These are phyloP conservation scores for Aldrovandia affinis DNA, from an alignment of 2,797 vertebrate species.

Conservation along the genomic window DNA sequence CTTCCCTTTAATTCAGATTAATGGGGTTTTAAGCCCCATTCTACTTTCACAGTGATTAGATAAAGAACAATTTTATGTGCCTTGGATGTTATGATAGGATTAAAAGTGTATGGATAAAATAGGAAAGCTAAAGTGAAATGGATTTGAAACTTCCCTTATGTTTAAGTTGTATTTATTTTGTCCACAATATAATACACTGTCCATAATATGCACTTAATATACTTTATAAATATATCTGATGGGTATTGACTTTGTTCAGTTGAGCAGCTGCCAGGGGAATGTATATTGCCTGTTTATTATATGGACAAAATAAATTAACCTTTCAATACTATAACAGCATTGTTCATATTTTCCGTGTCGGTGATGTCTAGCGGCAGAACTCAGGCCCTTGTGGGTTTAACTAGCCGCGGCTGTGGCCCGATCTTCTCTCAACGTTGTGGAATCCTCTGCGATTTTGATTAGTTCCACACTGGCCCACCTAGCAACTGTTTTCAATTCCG, in stretches of 20 bases:
- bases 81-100: not conserved
- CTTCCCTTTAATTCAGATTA: slow-evolving; percentile 4
- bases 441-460: not conserved
- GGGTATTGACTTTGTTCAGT: not conserved
- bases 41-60: slow-evolving; percentile 9
- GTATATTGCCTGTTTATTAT: not conserved
- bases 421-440: slow-evolving; percentile 2
- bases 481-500: slow-evolving; percentile 20
- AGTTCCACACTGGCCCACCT: slow-evolving; percentile 22
- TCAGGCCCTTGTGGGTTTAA: not conserved
- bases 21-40: not conserved
- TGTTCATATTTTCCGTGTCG: not conserved
- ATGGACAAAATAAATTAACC: not conserved
- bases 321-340: not conserved
- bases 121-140: not conserved
- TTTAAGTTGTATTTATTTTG: not conserved
- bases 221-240: slow-evolving; percentile 5
- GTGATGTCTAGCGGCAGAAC: not conserved
- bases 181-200: not conserved
- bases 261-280: not conserved
- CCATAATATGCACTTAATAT: no score
- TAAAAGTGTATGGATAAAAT: not conserved
- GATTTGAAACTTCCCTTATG: not conserved
- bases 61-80: not conserved
- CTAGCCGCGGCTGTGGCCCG: not conserved